These are phyloP conservation scores for Nomada flava DNA, from an alignment of 2,888 invertebrate genomes.

Conservation along the genomic window DNA sequence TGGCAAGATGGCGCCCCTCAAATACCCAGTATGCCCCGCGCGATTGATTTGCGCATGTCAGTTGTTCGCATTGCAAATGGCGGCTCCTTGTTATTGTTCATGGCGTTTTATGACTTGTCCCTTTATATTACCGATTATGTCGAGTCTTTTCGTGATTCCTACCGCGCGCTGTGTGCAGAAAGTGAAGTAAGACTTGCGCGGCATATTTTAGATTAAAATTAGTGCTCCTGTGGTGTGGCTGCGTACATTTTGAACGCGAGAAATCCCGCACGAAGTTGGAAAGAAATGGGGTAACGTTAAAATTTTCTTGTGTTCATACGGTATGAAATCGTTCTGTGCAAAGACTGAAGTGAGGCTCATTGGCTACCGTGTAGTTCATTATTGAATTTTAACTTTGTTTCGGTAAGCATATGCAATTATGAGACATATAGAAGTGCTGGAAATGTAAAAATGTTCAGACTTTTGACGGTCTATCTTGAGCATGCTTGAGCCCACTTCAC, in stretches of 20 bases:
- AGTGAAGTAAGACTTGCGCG: slow-evolving; percentile 78
- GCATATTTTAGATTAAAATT: slow-evolving; percentile 76
- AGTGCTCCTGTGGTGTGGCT: slow-evolving; percentile 77
- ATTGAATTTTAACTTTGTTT: slow-evolving; percentile 42
- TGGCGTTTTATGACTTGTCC: slow-evolving; percentile 88
- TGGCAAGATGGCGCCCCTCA: slow-evolving; percentile 81
- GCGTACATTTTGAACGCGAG: slow-evolving; percentile 77
- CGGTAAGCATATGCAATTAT: slow-evolving; percentile 46
- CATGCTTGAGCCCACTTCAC: slow-evolving; percentile 83
- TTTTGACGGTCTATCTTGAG: slow-evolving; percentile 81
- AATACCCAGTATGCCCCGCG: slow-evolving; percentile 82
- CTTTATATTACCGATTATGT: slow-evolving; percentile 83
- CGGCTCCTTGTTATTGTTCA: slow-evolving; percentile 99
- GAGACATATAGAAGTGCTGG: slow-evolving; percentile 32
- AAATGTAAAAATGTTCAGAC: slow-evolving; percentile 69
- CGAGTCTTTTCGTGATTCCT: slow-evolving; percentile 80
- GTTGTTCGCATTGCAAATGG: slow-evolving; percentile 97
- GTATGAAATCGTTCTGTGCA: slow-evolving; percentile 75
- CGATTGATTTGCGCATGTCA: slow-evolving; percentile 89
- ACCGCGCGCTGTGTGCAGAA: slow-evolving; percentile 78
- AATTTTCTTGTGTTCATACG: slow-evolving; percentile 80
- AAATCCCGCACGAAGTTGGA: slow-evolving; percentile 81
- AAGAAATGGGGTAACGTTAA: slow-evolving; percentile 84
- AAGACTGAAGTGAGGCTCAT: slow-evolving; percentile 66
- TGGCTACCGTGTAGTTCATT: slow-evolving; percentile 37